These are phyloP conservation scores for Corythucha ciliata DNA, from an alignment of 2,888 invertebrate species.

Conservation along the genomic window DNA sequence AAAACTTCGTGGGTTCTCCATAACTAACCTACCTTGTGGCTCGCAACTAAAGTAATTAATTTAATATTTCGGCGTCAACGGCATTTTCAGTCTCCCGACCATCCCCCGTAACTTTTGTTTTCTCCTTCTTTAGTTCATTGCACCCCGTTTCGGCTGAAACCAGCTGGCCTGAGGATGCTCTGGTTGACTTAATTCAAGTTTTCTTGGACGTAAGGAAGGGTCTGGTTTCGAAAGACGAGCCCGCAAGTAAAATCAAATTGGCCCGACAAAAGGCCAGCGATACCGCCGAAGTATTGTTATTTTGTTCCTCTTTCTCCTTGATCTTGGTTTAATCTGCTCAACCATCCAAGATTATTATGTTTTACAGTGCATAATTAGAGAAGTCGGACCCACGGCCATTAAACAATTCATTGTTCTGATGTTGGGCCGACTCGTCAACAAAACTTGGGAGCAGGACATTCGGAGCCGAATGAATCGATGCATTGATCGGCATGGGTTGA, in stretches of 20 bases:
- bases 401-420: too few relatives aligned
- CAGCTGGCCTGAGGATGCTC: constrained; percentile 13
- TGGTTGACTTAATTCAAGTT: constrained; percentile 2
- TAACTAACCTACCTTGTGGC: constrained; percentile 31
- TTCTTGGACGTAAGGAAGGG: constrained; percentile 1
- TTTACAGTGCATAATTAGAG: too few relatives aligned
- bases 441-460: too few relatives aligned
- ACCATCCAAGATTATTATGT: too few relatives aligned
- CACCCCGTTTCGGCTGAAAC: constrained; percentile 4
- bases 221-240: constrained; percentile 5
- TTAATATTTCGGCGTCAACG: constrained; percentile 2
- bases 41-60: not conserved
- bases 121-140: not conserved
- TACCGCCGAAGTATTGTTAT: constrained; percentile 21
- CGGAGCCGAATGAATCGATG: too few relatives aligned
- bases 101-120: not conserved
- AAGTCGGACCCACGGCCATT: too few relatives aligned
- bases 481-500: too few relatives aligned
- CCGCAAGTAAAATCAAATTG: too few relatives aligned
- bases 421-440: too few relatives aligned
- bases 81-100: not conserved
- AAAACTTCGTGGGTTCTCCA: constrained; percentile 21
- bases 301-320: not conserved
- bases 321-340: too few relatives aligned
- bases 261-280: too few relatives aligned